Evolutionary conservation across 2,797 vertebrate genomes (phyloP).

Genomic region (Bradypodion pumilum): DNA sequence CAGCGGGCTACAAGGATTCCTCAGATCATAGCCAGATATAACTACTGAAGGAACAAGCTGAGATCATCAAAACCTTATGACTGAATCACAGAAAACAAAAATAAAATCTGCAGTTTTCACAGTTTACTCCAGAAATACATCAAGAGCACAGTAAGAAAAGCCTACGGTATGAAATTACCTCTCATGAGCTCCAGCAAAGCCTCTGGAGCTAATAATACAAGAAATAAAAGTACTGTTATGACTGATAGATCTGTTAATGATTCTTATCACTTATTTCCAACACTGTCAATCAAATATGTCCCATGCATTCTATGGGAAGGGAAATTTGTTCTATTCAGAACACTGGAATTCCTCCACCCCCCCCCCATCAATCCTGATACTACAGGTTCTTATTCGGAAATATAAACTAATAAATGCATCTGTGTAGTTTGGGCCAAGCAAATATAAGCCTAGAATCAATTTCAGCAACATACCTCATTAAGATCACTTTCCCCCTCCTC

Average conservation of each 20-base stretch:
- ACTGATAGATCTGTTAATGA: slow-evolving; percentile 71
- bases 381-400: slow-evolving; percentile 40
- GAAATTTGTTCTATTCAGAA: slow-evolving; percentile 19
- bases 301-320: slow-evolving; percentile 62
- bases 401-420: slow-evolving; percentile 11
- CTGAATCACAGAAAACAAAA: slow-evolving; percentile 62
- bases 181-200: slow-evolving; percentile 57
- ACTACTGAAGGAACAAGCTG: slow-evolving; percentile 59
- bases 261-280: slow-evolving; percentile 70
- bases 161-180: slow-evolving; percentile 60
- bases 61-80: slow-evolving; percentile 65
- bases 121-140: slow-evolving; percentile 60
- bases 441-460: accelerated
- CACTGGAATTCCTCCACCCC: not conserved
- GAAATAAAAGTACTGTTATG: slow-evolving; percentile 69
- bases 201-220: slow-evolving; percentile 67
- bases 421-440: not conserved
- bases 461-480: not conserved
- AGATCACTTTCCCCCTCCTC: not conserved
- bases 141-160: slow-evolving; percentile 65
- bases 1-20: slow-evolving; percentile 52
- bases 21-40: slow-evolving; percentile 61
- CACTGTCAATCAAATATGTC: slow-evolving; percentile 65
- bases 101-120: slow-evolving; percentile 62
- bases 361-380: slow-evolving; percentile 43